Evolutionary conservation across 2,113 vertebrate species (phyloP).

Genomic region (Otocyon megalotis): DNA sequence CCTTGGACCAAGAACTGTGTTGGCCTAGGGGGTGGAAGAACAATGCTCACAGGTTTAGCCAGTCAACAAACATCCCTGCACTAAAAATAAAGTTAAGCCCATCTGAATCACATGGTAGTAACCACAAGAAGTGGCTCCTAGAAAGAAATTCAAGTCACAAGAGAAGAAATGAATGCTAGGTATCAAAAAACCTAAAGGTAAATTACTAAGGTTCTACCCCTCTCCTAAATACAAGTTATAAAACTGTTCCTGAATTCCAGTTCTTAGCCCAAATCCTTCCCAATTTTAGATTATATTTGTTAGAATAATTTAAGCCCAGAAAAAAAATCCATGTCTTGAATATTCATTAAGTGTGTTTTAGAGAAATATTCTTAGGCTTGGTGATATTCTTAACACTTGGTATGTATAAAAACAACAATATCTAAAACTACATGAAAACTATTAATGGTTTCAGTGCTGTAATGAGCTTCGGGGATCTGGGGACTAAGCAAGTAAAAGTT

Average conservation of each 20-base stretch:
- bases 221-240: conserved; percentile 21
- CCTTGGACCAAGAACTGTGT: background rate
- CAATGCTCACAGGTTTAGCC: background rate
- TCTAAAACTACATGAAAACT: background rate
- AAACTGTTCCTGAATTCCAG: background rate
- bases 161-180: background rate
- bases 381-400: conserved; percentile 56
- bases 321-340: conserved; percentile 70
- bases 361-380: conserved; percentile 61
- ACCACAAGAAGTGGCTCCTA: background rate
- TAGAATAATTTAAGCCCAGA: conserved; percentile 67
- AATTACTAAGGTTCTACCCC: background rate
- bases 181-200: background rate
- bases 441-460: background rate
- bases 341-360: conserved; percentile 74
- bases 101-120: background rate
- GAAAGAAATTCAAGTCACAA: background rate
- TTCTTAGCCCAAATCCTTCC: conserved; percentile 38
- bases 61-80: background rate
- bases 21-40: background rate
- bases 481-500: background rate
- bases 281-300: conserved; percentile 60
- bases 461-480: background rate
- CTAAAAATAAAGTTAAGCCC: background rate
- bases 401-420: conserved; percentile 53